Percentiles rank a stretch among this genome's conserved stretches.
Conservation (phyloP, 2,888 invertebrate species). For the Xestia rhomboidea region DNA sequence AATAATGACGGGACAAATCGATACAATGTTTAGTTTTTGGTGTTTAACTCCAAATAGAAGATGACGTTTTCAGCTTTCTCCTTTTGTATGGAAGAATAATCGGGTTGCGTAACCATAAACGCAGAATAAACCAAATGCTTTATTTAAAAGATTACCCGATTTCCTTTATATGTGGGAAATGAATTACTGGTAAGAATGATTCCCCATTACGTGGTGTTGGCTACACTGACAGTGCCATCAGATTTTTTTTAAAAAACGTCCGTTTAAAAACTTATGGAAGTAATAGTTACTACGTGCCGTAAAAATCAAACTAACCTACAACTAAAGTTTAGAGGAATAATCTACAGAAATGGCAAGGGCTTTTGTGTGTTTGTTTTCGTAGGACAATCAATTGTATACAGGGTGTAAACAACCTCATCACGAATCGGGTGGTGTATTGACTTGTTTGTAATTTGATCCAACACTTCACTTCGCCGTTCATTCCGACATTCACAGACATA, state of each 20-base stretch:
- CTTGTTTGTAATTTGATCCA: no score
- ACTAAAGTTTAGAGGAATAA: background rate
- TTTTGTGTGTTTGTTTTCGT: background rate
- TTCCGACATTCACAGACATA: no score
- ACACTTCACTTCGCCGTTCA: no score
- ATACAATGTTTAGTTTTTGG: background rate
- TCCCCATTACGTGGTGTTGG: constrained; percentile 43
- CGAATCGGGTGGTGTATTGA: no score
- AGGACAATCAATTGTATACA: background rate
- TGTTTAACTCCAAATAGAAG: background rate
- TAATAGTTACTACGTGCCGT: background rate
- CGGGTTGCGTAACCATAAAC: background rate
- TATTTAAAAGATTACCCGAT: background rate
- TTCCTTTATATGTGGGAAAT: constrained; percentile 7
- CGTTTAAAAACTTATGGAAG: background rate
- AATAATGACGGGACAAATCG: background rate
- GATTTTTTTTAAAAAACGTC: constrained; percentile 49
- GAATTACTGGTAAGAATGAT: constrained; percentile 43
- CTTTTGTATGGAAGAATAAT: background rate
- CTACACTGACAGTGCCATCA: constrained; percentile 18
- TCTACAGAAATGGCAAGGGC: background rate
- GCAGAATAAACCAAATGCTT: background rate
- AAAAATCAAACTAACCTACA: background rate
- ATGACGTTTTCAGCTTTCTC: background rate
- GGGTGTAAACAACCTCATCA: no score